Evolutionary conservation across 2,797 vertebrate genomes (phyloP), one percentile per base, ranked within the genome.

Genomic region (Enteromius mattozi): DNA sequence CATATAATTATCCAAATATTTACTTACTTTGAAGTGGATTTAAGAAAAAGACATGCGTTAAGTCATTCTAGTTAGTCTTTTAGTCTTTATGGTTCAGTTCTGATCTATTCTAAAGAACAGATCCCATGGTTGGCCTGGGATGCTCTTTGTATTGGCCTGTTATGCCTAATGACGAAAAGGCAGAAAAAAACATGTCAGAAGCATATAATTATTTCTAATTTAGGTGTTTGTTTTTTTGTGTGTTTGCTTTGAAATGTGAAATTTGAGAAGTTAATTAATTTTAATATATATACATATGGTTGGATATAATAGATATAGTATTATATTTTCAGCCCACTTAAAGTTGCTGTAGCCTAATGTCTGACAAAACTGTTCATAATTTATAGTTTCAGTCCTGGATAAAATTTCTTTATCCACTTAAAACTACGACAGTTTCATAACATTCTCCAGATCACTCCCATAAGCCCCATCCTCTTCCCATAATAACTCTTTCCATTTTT

Each of bases 391-490:
- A 51, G 17, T 54, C 19, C 7, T n/a, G 14, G 9, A 33, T 40
- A 37, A 40, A 14, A 45, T 77, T 9, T 77, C 17, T 56, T 59
- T 6, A 74, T 17, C 33, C 30, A 65, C 72, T 81, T 24, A 42
- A 85, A 86, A n/a, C 81, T n/a, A 2, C 42, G 12, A 69, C 76
- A 82, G 45, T 17, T 45, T 30, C 17, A 6, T 79, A 54, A 80
- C 49, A 54, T 81, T 83, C 6, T 40, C 63, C 42, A 76, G 85
- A 78, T 83, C 66, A 33, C 61, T 82, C 56, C 30, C 30, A 30
- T 65, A 82, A 84, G 75, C 76, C 69, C 56, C 83, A 47, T 82
- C 83, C 81, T 76, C 78, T 82, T 17, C 42, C 54, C 47, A 40
- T 76, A 65, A 75, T 65, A 54, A 65, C 47, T 40, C 74, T 6